Conservation (phyloP, 2,888 invertebrate genomes). For the Caenorhabditis uteleia region DNA sequence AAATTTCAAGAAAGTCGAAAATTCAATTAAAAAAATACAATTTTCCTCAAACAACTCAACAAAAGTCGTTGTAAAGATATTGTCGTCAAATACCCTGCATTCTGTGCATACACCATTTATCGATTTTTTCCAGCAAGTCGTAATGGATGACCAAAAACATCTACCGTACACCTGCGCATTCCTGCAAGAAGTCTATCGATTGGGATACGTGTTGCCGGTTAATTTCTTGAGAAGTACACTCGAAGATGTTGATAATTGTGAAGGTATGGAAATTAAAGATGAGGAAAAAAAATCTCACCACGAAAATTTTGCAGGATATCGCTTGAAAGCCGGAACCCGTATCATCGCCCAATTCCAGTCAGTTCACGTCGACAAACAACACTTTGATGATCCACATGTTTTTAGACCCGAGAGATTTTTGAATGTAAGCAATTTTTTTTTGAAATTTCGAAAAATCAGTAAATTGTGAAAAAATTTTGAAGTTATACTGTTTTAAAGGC, state of each 20-base stretch:
- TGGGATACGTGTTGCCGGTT: constrained; percentile 45
- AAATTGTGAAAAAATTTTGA: too few relatives aligned
- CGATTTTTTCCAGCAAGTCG: constrained; percentile 25
- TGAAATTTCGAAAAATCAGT: not conserved
- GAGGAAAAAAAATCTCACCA: not conserved
- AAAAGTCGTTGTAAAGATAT: too few relatives aligned
- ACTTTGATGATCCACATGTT: constrained; percentile 34
- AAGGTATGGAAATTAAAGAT: constrained; percentile 5
- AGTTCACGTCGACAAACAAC: constrained; percentile 41
- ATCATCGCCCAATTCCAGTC: constrained; percentile 45
- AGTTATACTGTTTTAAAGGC: too few relatives aligned
- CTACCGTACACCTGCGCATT: constrained; percentile 48
- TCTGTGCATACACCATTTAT: too few relatives aligned
- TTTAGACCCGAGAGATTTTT: constrained; percentile 38
- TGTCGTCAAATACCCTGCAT: too few relatives aligned
- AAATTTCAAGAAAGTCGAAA: too few relatives aligned
- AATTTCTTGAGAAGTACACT: constrained; percentile 40
- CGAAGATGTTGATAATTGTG: constrained; percentile 29
- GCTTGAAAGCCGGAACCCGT: constrained; percentile 32
- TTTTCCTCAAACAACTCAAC: too few relatives aligned
- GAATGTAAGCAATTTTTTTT: constrained; percentile 13
- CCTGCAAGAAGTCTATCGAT: constrained; percentile 47
- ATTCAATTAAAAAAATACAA: too few relatives aligned
- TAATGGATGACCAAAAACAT: constrained; percentile 42
- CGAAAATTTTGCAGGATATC: constrained; percentile 25